Conservation (phyloP, 2,113 vertebrate species). For the Notothenia rossii region DNA sequence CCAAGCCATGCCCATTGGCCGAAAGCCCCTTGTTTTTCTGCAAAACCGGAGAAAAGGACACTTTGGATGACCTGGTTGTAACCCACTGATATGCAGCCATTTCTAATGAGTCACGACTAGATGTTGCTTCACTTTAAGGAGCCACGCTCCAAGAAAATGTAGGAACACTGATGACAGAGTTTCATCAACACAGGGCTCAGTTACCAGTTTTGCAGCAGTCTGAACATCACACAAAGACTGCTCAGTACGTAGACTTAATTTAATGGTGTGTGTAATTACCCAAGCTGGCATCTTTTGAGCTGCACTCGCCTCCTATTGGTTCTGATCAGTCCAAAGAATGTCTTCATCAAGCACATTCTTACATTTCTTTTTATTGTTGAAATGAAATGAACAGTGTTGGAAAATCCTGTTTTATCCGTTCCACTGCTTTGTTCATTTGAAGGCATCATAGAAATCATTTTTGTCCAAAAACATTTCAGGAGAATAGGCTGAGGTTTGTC, state of each 20-base stretch:
- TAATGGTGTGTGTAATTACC: neutral
- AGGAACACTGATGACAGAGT: neutral
- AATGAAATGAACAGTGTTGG: neutral
- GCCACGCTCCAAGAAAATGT: neutral
- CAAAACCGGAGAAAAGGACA: too few species aligned
- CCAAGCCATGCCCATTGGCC: too few species aligned
- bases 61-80: too few species aligned
- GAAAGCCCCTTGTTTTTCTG: too few species aligned
- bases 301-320: neutral
- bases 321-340: neutral
- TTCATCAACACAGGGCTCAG: neutral
- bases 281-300: neutral
- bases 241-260: neutral
- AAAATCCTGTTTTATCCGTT: too few species aligned
- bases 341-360: neutral
- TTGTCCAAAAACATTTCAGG: neutral
- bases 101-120: too few species aligned
- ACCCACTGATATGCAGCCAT: too few species aligned
- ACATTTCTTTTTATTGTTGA: neutral
- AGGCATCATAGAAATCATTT: neutral
- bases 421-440: neutral
- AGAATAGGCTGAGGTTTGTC: conserved; percentile 1
- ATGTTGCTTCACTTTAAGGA: neutral
- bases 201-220: neutral
- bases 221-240: neutral